Evolutionary conservation across 2,113 vertebrate genomes (phyloP), one percentile per base, ranked within the genome.

Genomic region (Nothobranchius kuhntae): DNA sequence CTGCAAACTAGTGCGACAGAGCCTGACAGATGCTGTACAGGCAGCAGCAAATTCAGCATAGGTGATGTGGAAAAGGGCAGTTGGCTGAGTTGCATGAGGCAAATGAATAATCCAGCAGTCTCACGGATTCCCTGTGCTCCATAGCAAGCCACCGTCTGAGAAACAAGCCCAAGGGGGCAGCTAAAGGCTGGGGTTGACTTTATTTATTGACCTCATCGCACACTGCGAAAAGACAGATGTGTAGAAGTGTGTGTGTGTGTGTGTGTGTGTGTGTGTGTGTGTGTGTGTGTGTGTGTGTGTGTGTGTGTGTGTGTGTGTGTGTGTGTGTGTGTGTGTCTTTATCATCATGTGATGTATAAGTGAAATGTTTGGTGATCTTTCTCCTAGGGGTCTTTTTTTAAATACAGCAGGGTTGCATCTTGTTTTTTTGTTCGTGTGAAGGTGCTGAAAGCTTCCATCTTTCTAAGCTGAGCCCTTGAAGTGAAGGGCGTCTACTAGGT

Each of bases 81-180:
- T 9, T 60, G 72, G 70, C 67, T 82, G 62, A 77, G 53, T 79
- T 83, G 65, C 72, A 69, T 78, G 58, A 40, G 3, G 12, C 75
- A 81, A 73, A 86, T 85, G 71, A 88, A 84, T 87, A 83, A 86
- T 82, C 73, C 66, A 86, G 54, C 62, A 80, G 71, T 10, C 60
- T 65, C 53, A 26, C 72, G 17, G 67, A 54, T 53, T 84, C 68
- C 40, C 35, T 2, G 44, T 1, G 13, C 77, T 78, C 56, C 64
- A 51, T 51, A 68, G 36, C 66, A 73, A 53, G 61, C 71, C 61
- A 42, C 55, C 24, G 15, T 80, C 65, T 70, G 79, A 78, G 69
- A 36, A 75, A 38, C 0, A 51, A 67, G 60, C 76, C 44, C 4
- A 44, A 68, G 66, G 73, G 76, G 71, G 81, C 65, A 69, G 84